phyloP scores from a whole-genome alignment of 2,888 invertebrate species.

The Eristalis intricaria region DNA sequence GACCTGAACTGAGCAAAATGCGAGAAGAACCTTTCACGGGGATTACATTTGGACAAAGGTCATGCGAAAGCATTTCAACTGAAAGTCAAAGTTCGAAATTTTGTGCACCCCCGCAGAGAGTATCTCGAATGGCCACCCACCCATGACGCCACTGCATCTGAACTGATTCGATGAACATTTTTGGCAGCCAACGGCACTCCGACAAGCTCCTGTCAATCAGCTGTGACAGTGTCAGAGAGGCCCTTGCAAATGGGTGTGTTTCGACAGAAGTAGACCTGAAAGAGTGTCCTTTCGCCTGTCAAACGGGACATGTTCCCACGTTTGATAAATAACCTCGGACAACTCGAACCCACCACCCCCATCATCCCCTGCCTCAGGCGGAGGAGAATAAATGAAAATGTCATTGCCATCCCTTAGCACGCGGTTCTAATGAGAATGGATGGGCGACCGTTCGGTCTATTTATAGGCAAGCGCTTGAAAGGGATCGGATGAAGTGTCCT shows the following conservation, averaged over 20 bases:
- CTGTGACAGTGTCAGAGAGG: background rate
- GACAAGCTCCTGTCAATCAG: background rate
- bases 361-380: background rate
- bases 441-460: conserved; percentile 15
- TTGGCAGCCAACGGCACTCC: background rate
- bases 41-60: background rate
- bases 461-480: conserved; percentile 17
- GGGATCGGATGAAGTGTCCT: conserved; percentile 14
- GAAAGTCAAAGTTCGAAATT: conserved; percentile 33
- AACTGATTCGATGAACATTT: background rate
- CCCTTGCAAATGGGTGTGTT: background rate
- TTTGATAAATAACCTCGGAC: conserved; percentile 46
- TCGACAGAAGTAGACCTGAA: background rate
- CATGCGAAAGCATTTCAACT: conserved; percentile 18
- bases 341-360: background rate
- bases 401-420: conserved; percentile 26
- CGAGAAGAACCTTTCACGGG: background rate
- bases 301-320: background rate
- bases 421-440: background rate
- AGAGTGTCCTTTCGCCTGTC: conserved; percentile 11
- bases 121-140: background rate
- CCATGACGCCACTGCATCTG: background rate
- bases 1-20: background rate
- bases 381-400: conserved; percentile 41
- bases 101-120: background rate